Evolutionary conservation across 2,113 vertebrate genomes (phyloP).

Genomic region (Melospiza melodia): DNA sequence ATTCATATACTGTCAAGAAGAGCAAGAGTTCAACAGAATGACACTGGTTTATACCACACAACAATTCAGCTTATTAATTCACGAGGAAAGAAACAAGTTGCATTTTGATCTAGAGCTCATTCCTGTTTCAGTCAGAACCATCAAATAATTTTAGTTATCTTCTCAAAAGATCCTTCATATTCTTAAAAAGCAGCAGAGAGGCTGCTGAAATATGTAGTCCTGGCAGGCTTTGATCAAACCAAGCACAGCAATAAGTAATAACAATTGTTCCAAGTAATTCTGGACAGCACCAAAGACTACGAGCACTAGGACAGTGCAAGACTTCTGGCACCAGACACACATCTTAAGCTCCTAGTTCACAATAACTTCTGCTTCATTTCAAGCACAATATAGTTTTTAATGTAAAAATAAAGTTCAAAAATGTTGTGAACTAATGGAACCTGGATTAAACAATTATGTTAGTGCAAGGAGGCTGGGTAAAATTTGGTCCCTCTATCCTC

Average conservation of each 20-base stretch:
- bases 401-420: not conserved
- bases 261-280: constrained; percentile 1
- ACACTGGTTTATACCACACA: not conserved
- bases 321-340: not conserved
- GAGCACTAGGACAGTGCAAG: not conserved
- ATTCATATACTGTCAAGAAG: not conserved
- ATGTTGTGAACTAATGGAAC: not conserved
- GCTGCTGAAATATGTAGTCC: not conserved
- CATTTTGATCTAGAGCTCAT: not conserved
- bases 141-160: not conserved
- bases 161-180: not conserved
- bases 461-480: not conserved
- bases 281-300: not conserved
- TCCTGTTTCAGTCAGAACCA: not conserved
- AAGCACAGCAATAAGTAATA: not conserved
- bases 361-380: not conserved
- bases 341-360: not conserved
- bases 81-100: not conserved
- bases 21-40: not conserved
- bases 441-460: not conserved
- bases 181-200: not conserved
- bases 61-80: not conserved
- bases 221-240: constrained; percentile 9
- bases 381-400: not conserved
- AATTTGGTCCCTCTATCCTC: not conserved